phyloP scores from a whole-genome alignment of 35 echinoderm and acorn worm species.

The Strongylocentrotus purpuratus region DNA sequence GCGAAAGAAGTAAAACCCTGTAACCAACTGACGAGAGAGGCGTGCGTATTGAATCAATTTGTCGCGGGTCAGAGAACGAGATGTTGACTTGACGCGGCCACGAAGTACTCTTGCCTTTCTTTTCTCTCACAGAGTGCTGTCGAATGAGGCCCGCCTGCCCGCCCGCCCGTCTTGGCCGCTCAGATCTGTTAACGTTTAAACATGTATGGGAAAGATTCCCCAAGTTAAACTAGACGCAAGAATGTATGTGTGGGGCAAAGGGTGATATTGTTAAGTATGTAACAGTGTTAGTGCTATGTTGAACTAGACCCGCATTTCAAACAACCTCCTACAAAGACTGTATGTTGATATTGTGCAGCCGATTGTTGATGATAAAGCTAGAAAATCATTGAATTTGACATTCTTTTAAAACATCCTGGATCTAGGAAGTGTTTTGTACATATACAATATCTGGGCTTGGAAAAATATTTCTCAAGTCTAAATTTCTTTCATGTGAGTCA shows the following conservation, averaged over 20 bases:
- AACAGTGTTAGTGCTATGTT: not conserved
- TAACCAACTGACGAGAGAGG: not conserved
- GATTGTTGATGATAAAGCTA: not conserved
- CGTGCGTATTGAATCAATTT: constrained; percentile 35
- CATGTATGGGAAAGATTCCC: not conserved
- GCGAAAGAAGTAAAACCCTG: not conserved
- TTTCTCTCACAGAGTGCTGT: not conserved
- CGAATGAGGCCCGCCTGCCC: not conserved
- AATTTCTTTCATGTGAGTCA: not conserved
- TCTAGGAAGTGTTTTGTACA: not conserved
- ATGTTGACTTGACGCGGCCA: not conserved
- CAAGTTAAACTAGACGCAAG: not conserved
- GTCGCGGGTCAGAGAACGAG: constrained; percentile 19
- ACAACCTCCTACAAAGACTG: not conserved
- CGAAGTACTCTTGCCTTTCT: not conserved
- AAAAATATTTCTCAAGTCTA: not conserved
- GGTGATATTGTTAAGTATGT: not conserved
- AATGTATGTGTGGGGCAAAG: constrained; percentile 25
- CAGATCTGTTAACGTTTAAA: constrained; percentile 28
- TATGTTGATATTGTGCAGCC: not conserved
- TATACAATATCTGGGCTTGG: not conserved
- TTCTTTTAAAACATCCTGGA: not conserved
- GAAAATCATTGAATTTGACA: not conserved
- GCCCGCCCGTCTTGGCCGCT: not conserved
- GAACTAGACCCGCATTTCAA: not conserved